Evolutionary conservation across 2,888 invertebrate species (phyloP), one percentile per base, ranked within the genome.

Genomic region (Eudemis profundana): DNA sequence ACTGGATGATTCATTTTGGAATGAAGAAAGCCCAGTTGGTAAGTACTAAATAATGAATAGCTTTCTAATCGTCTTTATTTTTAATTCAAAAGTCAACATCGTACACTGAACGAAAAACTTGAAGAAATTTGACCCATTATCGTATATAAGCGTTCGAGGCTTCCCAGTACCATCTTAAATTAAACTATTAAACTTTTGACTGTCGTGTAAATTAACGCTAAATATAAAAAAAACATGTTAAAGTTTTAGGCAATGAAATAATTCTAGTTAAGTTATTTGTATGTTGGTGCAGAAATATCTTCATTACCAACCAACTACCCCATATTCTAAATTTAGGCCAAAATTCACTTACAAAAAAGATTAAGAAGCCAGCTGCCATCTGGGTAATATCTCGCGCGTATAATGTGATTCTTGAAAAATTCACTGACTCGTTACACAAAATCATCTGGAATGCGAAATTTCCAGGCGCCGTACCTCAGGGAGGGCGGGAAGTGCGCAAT

Each of bases 1-100:
- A 83, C 94, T 97, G 93, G 97, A 97, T 93, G 97, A 97, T 93
- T 97, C 97, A 84, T 97, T 96, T 93, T 97, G 97, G 97, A 97
- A 96, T 93, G 97, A 97, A 92, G 97, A 97, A 92, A 97, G 95
- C 94, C 96, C 97, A 93, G 95, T 96, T 88, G 97, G 97, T 97
- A 86, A 96, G 96, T 95, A 57, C n/a, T n/a, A n/a, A n/a, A n/a
- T n/a, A n/a, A n/a, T n/a, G n/a, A n/a, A n/a, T n/a, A n/a, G n/a
- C n/a, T n/a, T n/a, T n/a, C n/a, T n/a, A n/a, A n/a, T n/a, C n/a
- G n/a, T n/a, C n/a, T n/a, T n/a, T n/a, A n/a, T n/a, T n/a, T n/a
- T n/a, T n/a, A n/a, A n/a, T n/a, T n/a, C n/a, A n/a, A n/a, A n/a
- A n/a, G n/a, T n/a, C n/a, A n/a, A n/a, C n/a, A n/a, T n/a, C n/a